Conservation (phyloP, 2,113 vertebrate species). For the Ia io region DNA sequence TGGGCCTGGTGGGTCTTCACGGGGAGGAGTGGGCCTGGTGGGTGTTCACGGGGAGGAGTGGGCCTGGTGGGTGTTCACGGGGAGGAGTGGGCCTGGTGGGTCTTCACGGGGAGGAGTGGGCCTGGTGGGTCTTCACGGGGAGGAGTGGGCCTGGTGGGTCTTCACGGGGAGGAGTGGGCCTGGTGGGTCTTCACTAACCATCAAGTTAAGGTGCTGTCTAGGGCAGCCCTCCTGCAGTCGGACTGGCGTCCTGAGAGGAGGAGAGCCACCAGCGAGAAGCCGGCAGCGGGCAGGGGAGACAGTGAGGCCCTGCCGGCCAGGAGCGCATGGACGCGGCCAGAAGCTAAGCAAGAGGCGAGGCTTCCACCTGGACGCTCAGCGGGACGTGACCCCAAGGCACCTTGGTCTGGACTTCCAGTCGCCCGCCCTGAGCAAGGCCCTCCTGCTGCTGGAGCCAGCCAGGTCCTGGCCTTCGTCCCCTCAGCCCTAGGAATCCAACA, state of each 20-base stretch:
- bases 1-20: no score
- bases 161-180: background rate
- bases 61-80: no score
- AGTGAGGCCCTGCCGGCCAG: background rate
- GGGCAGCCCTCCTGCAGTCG: background rate
- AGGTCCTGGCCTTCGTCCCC: background rate
- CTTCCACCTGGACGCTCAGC: background rate
- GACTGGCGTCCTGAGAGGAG: background rate
- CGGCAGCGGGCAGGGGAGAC: fast-evolving
- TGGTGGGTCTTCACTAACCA: no score
- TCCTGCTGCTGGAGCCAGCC: background rate
- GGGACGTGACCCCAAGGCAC: background rate
- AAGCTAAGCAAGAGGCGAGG: background rate
- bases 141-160: no score
- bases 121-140: no score
- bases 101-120: no score
- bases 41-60: no score
- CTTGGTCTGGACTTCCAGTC: background rate
- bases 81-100: no score
- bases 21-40: no score
- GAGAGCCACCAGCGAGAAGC: fast-evolving
- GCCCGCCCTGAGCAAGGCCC: background rate
- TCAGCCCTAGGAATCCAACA: background rate
- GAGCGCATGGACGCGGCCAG: background rate
- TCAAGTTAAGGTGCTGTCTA: no score